These are phyloP conservation scores for Seira ritae DNA, from an alignment of 2,888 invertebrate species.

Conservation along the genomic window DNA sequence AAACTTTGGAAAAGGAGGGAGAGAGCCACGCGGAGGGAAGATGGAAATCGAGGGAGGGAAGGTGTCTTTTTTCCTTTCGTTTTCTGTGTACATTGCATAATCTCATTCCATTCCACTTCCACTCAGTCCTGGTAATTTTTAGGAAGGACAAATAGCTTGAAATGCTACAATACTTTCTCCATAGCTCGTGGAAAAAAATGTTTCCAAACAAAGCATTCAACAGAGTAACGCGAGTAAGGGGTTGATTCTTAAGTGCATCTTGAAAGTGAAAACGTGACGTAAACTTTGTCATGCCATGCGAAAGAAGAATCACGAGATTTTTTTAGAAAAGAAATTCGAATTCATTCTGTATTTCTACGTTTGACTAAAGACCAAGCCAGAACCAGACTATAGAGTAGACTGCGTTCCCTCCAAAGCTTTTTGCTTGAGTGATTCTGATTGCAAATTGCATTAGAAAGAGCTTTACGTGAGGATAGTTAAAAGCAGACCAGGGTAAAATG, in stretches of 20 bases:
- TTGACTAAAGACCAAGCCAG: too few relatives aligned
- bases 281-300: constrained; percentile 60
- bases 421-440: constrained; percentile 62
- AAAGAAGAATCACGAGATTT: too few relatives aligned
- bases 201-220: too few relatives aligned
- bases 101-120: constrained; percentile 22
- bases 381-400: constrained; percentile 26
- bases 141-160: too few relatives aligned
- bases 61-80: too few relatives aligned
- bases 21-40: constrained; percentile 19
- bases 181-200: too few relatives aligned
- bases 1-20: constrained; percentile 28
- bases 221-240: constrained; percentile 39
- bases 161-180: too few relatives aligned
- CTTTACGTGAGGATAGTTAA: constrained; percentile 47
- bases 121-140: too few relatives aligned
- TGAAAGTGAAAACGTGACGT: constrained; percentile 44
- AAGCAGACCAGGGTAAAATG: background rate
- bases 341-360: too few relatives aligned
- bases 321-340: too few relatives aligned
- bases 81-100: background rate
- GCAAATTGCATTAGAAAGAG: constrained; percentile 61
- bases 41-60: too few relatives aligned
- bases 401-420: constrained; percentile 21
- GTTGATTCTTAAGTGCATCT: constrained; percentile 49